Base-by-base conservation (phyloP, 2,888 invertebrate species). In the Heliconius ismenius region DNA sequence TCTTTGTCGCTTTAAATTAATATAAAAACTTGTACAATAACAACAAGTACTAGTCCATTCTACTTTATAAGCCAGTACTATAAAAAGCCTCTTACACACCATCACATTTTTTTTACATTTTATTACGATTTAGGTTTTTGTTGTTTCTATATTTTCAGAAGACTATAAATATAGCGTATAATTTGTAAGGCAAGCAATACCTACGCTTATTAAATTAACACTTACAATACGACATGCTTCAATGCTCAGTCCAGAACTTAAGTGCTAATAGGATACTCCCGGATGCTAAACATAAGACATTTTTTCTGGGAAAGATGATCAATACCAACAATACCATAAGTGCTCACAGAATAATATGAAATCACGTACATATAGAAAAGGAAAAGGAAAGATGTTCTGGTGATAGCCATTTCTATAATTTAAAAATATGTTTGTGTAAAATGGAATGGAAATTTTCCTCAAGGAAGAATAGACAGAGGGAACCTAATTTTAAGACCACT, bases 151-250 rank as follows among this genome's bases (percentile, higher is more conserved):
- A 28, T 7, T 28, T 49, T 21, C 3, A 69, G 10, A 24, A 28
- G 0, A 21, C 10, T 49, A 39, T 1, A n/a, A n/a, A n/a, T 21
- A 13, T 21, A 7, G n/a, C 15, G 24, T 7, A 28, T 58, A 7
- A n/a, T 54, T 32, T 70, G 6, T 32, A 70, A 70, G 2, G 28
- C 32, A 58, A 70, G 70, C 32, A 58, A n/a, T 58, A 58, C 36
- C 24, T 15, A 21, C 24, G 26, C 43, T 63, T 39, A 43, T 73
- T 73, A 62, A 73, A 88, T 88, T 87, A 88, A 81, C 88, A 87
- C 84, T 62, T 73, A 43, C n/a, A 39, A 43, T 26, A 43, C 26
- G 68, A 74, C 39, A 67, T 21, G 60, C 73, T 28, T 73, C 11
- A 73, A 73, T 62, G 36, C 36, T 24, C 62, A 60, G 43, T 63